These are phyloP conservation scores for Oxytorus armatus DNA, from an alignment of 2,888 invertebrate genomes.

Conservation along the genomic window DNA sequence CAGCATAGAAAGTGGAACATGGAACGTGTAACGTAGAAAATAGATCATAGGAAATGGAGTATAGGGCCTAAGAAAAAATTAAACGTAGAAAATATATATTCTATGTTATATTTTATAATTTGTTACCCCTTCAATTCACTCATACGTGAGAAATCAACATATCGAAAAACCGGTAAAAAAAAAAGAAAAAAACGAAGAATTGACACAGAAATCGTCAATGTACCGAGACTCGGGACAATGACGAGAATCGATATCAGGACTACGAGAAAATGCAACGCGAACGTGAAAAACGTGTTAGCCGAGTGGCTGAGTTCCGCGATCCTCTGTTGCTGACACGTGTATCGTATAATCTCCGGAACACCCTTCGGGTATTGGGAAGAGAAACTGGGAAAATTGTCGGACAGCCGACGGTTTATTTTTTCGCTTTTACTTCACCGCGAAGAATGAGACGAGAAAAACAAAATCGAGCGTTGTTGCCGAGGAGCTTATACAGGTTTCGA, in stretches of 20 bases:
- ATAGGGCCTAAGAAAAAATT: too few relatives aligned
- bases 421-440: background rate
- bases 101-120: too few relatives aligned
- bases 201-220: conserved; percentile 14
- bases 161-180: too few relatives aligned
- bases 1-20: too few relatives aligned
- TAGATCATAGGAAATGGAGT: too few relatives aligned
- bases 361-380: background rate
- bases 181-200: background rate
- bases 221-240: conserved; percentile 31
- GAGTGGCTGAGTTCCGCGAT: conserved; percentile 56
- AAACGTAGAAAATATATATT: too few relatives aligned
- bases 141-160: background rate
- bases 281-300: conserved; percentile 47
- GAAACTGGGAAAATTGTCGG: conserved; percentile 16
- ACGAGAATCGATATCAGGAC: conserved; percentile 30
- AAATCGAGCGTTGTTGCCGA: conserved; percentile 29
- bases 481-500: conserved; percentile 21
- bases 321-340: conserved; percentile 61
- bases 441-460: conserved; percentile 20
- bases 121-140: too few relatives aligned
- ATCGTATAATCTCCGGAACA: conserved; percentile 49
- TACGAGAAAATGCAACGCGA: conserved; percentile 13
- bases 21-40: too few relatives aligned
- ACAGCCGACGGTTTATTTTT: conserved; percentile 9